phyloP scores from a whole-genome alignment of 2,888 invertebrate species.

The Leptopilina drosophilae region DNA sequence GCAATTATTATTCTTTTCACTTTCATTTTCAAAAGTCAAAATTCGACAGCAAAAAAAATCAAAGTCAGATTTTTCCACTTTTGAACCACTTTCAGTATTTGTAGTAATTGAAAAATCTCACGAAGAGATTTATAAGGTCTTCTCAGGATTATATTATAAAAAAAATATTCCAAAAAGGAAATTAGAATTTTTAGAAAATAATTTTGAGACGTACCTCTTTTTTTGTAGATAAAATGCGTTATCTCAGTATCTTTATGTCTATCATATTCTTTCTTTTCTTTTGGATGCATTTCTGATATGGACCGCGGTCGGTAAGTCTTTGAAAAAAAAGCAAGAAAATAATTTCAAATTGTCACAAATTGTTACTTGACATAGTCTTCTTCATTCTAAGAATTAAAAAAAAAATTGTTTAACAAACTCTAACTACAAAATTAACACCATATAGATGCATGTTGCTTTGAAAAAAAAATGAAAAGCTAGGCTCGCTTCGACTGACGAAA shows the following conservation, averaged over 20 bases:
- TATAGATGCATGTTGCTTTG: conserved; percentile 68
- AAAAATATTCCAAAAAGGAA: not conserved
- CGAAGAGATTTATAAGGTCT: not conserved
- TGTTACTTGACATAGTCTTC: conserved; percentile 52
- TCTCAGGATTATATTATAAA: not conserved
- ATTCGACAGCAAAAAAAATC: not conserved
- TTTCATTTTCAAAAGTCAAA: too few relatives aligned
- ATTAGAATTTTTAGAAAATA: conserved; percentile 38
- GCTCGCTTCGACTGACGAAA: conserved; percentile 63
- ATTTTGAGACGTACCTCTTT: conserved; percentile 43
- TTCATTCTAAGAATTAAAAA: conserved; percentile 47
- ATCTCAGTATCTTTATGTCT: conserved; percentile 44
- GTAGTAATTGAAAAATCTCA: not conserved
- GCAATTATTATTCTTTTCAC: too few relatives aligned
- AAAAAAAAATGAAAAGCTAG: conserved; percentile 63
- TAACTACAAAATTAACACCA: conserved; percentile 66
- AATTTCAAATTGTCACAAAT: conserved; percentile 38
- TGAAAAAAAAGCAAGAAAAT: conserved; percentile 38
- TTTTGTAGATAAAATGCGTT: conserved; percentile 41
- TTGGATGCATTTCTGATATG: conserved; percentile 69
- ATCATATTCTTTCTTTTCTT: conserved; percentile 60
- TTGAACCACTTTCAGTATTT: not conserved
- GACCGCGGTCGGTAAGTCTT: conserved; percentile 72
- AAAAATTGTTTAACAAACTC: conserved; percentile 49
- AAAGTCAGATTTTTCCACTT: not conserved